A percentile compares a stretch with the other conserved stretches of the same genome.
These are phyloP conservation scores for Neotoxoptera formosana DNA, from an alignment of 1,140 invertebrate species.

Conservation along the genomic window DNA sequence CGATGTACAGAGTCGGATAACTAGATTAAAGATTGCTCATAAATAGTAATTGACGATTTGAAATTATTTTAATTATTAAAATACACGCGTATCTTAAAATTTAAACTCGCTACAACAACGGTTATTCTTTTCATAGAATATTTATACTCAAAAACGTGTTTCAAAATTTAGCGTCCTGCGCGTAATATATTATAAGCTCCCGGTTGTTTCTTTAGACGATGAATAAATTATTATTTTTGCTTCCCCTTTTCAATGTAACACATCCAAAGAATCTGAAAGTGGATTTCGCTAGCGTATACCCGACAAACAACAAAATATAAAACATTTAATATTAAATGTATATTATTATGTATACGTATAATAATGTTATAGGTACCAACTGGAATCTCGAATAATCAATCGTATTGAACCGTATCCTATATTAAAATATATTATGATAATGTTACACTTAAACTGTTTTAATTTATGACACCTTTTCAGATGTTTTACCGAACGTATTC, in stretches of 20 bases:
- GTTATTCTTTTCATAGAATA: slow-evolving; percentile 8
- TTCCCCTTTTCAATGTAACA: background rate
- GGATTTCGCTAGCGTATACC: background rate
- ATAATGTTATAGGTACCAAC: background rate
- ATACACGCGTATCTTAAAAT: background rate
- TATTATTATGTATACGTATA: background rate
- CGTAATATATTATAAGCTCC: background rate
- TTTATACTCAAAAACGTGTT: background rate
- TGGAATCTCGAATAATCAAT: background rate
- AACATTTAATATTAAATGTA: background rate
- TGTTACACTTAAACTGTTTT: too few species aligned
- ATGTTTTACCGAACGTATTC: too few species aligned
- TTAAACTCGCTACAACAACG: background rate
- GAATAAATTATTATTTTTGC: background rate
- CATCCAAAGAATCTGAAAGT: background rate
- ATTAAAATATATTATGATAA: too few species aligned
- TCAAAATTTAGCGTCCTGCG: background rate
- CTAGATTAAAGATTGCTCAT: background rate
- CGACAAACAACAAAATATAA: background rate
- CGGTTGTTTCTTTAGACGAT: background rate
- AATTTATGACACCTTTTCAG: too few species aligned
- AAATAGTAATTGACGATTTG: background rate
- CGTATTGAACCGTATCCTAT: background rate
- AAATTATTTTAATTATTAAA: slow-evolving; percentile 6
- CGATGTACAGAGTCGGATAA: background rate